phyloP scores from a whole-genome alignment of 2,113 vertebrate genomes.

The Azemiops feae region DNA sequence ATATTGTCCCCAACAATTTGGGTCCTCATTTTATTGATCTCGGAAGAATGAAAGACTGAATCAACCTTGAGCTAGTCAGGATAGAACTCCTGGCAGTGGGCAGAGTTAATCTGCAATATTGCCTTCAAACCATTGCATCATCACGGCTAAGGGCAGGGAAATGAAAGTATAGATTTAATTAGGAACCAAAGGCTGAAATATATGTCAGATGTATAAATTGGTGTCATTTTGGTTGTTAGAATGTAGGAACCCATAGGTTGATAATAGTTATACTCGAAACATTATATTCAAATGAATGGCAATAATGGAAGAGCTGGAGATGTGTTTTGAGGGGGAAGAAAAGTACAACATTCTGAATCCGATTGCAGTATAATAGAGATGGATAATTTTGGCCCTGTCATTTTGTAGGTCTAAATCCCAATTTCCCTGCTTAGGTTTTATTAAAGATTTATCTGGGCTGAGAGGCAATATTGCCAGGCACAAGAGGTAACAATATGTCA shows the following conservation, averaged over 20 bases:
- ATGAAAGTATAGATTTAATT: neutral
- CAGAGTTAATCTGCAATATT: neutral
- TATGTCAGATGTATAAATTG: neutral
- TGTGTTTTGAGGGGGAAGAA: neutral
- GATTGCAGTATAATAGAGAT: neutral
- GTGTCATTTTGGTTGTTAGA: neutral
- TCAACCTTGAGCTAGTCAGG: neutral
- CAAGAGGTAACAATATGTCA: neutral
- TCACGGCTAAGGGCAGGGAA: neutral
- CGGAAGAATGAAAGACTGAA: neutral
- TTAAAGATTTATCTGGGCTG: neutral
- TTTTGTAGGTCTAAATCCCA: neutral
- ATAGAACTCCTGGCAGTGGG: neutral
- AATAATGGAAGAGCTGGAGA: neutral
- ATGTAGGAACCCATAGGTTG: neutral
- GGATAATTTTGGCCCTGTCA: neutral
- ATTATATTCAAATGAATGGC: neutral
- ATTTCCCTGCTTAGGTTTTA: neutral
- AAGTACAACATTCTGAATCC: neutral
- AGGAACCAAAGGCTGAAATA: neutral
- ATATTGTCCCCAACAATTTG: neutral
- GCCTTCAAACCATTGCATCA: neutral
- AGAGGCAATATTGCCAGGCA: neutral
- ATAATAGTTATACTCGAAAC: neutral
- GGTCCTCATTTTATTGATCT: neutral